Base-by-base conservation (phyloP, 1,140 invertebrate species). In the Pachypeltis micranthus region DNA sequence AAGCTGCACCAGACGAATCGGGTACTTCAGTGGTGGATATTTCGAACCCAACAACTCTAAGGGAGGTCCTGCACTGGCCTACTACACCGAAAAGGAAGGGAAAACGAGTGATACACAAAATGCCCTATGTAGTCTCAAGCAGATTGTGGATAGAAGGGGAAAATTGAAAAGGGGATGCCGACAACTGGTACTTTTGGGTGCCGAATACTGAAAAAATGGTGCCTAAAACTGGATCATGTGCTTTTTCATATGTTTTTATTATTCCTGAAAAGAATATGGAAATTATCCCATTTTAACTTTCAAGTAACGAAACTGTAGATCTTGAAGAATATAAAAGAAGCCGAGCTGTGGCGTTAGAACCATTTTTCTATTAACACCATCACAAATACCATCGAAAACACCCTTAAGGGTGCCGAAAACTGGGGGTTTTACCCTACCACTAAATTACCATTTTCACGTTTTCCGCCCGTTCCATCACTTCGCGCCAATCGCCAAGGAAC, bases 141-240 rank as follows among this genome's bases (percentile, higher is more conserved):
- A 16, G 16, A 7, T 7, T 10, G 16, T 39, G 16, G 7, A 39
- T 10, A 39, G 16, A 39, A 7, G n/a, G n/a, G n/a, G 23, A 54
- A 12, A 54, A 54, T 54, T 54, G 47, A 54, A 54, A 54, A 54
- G 7, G 21, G 47, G 12, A 23, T 54, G 47, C 47, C 21, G 12
- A 54, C 7, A 54, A 54, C 21, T 54, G 47, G 47, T 54, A 23
- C 12, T 54, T 54, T n/a, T n/a, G 47, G 23, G 47, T 54, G 47
- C 47, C 47, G 7, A 54, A 54, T 54, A 54, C 47, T 54, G 47
- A 54, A 54, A 10, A 54, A 54, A 54, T 54, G 47, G 47, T 54
- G 47, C 47, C 47, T 23, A 54, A 54, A 54, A 23, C 47, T 54
- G 47, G 47, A 54, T 54, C 21, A 54, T 54, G 47, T n/a, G n/a